A percentile compares a stretch with the other conserved stretches of the same genome.
These are phyloP conservation scores for Urosaurus nigricauda DNA, from an alignment of 2,797 vertebrate genomes.

Conservation along the genomic window DNA sequence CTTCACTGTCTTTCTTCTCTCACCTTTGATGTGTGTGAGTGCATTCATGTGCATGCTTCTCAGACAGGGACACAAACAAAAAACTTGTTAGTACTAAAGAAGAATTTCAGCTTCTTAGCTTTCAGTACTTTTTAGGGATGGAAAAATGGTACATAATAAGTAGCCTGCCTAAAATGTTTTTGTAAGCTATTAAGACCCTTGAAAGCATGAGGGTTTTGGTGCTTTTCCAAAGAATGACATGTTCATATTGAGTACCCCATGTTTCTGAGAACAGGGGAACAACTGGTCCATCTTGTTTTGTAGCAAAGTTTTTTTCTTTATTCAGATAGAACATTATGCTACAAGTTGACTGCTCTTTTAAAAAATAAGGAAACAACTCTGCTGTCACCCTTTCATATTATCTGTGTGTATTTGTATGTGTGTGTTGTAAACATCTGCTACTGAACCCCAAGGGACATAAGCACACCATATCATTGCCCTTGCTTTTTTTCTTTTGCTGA, in stretches of 20 bases:
- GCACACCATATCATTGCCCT: background rate
- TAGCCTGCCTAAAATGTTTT: background rate
- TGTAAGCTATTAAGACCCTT: background rate
- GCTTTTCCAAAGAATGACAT: slow-evolving; percentile 3
- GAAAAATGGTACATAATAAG: background rate
- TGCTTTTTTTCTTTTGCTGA: background rate
- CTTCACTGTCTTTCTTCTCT: background rate
- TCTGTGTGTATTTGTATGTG: background rate
- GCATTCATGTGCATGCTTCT: background rate
- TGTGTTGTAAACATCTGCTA: background rate
- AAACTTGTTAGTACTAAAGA: background rate
- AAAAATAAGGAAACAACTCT: background rate
- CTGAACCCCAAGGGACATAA: background rate
- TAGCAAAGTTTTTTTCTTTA: too few relatives aligned
- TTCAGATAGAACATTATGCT: background rate
- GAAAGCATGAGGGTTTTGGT: background rate
- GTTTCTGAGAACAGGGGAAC: background rate
- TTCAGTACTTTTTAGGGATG: background rate
- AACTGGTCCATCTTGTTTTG: background rate
- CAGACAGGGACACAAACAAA: background rate
- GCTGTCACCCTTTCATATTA: background rate
- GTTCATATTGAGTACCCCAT: background rate
- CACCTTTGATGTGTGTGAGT: background rate
- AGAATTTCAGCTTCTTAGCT: background rate
- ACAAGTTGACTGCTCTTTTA: background rate